These are phyloP conservation scores for Labeo catla DNA, from an alignment of 2,113 vertebrate species.

Conservation along the genomic window DNA sequence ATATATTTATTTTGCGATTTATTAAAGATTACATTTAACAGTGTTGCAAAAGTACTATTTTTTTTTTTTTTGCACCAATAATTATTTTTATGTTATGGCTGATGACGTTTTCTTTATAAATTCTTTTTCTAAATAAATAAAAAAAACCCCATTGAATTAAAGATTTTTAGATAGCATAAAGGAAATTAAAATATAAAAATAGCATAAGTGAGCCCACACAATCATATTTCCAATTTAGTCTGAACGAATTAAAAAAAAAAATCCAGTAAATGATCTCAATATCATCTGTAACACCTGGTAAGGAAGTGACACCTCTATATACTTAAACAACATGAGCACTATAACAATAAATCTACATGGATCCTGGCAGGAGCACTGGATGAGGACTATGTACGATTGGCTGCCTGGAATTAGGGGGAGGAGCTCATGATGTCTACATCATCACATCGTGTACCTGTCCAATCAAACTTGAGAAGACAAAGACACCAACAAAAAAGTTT, in stretches of 20 bases:
- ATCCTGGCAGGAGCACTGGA: not conserved
- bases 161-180: not conserved
- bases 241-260: not conserved
- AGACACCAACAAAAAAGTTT: slow-evolving; percentile 87
- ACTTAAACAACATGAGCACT: not conserved
- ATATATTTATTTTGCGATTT: not conserved
- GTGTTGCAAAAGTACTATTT: not conserved
- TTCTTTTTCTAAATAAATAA: not conserved
- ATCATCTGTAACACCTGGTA: not conserved
- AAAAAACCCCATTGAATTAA: not conserved
- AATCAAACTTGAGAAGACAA: slow-evolving; percentile 89
- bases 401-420: not conserved
- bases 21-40: too few relatives aligned
- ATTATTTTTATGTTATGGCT: not conserved
- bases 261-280: not conserved
- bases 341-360: not conserved
- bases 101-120: too few relatives aligned
- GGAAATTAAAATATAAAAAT: not conserved
- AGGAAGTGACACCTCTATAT: not conserved
- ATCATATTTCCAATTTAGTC: not conserved
- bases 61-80: not conserved
- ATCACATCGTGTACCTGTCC: slow-evolving; percentile 81
- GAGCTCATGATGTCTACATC: slow-evolving; percentile 32
- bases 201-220: not conserved
- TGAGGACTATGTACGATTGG: not conserved